A percentile compares a stretch with the other conserved stretches of the same genome.
These are phyloP conservation scores for Serinus canaria DNA, from an alignment of 2,113 vertebrate species.

Conservation along the genomic window DNA sequence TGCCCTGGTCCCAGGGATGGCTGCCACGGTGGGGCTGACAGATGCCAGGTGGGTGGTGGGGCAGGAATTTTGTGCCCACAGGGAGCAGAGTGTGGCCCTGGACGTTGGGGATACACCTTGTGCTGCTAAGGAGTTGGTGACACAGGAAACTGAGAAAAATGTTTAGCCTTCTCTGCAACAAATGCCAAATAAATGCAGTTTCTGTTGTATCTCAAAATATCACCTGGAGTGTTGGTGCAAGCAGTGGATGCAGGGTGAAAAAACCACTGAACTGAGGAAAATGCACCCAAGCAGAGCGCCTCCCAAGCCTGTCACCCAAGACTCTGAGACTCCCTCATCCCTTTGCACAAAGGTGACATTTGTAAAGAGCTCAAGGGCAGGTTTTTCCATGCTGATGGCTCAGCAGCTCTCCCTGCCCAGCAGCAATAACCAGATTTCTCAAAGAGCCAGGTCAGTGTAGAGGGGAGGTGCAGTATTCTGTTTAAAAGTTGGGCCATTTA, in stretches of 20 bases:
- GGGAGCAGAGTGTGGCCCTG: background rate
- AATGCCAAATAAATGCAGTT: background rate
- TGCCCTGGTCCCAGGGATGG: background rate
- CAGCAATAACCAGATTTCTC: background rate
- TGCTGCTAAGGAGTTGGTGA: background rate
- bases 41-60: background rate
- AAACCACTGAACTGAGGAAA: background rate
- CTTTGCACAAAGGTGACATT: background rate
- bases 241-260: background rate
- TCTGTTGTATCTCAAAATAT: background rate
- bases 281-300: background rate
- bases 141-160: background rate
- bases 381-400: background rate
- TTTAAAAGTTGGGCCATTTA: background rate
- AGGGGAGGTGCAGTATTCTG: background rate
- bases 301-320: background rate
- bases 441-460: background rate
- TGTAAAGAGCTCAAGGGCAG: background rate
- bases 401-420: background rate
- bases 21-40: accelerated
- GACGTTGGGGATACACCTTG: background rate
- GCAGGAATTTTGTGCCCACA: background rate
- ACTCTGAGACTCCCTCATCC: background rate
- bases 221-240: background rate
- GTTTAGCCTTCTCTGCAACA: background rate